These are phyloP conservation scores for Diglossa cyanea DNA, from an alignment of 2,797 vertebrate genomes.

Conservation along the genomic window DNA sequence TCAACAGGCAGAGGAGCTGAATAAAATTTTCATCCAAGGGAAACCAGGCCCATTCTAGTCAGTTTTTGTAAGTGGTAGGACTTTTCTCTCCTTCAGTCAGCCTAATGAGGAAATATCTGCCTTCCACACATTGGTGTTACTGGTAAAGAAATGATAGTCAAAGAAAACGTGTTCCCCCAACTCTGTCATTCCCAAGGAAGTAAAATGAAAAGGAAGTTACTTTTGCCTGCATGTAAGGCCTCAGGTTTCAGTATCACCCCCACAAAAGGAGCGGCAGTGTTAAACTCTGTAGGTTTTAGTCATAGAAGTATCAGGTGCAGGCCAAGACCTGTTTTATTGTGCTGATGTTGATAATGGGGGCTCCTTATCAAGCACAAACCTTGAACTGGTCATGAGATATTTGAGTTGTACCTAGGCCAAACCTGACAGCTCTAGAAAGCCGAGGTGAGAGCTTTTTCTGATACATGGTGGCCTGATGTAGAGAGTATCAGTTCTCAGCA, in stretches of 20 bases:
- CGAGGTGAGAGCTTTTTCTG: neutral
- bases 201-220: neutral
- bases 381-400: neutral
- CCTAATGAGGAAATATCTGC: neutral
- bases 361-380: neutral
- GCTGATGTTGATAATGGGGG: neutral
- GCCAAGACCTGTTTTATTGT: neutral
- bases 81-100: neutral
- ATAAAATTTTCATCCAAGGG: constrained; percentile 36
- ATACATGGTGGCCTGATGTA: neutral
- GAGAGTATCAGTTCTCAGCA: neutral
- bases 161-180: neutral
- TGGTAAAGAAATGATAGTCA: neutral
- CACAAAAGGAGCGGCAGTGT: neutral
- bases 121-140: neutral
- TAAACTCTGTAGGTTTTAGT: neutral
- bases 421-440: neutral
- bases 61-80: neutral
- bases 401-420: neutral
- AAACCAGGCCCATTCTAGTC: constrained; percentile 19
- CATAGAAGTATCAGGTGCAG: neutral
- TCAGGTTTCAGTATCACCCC: neutral
- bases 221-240: neutral
- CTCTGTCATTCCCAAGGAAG: neutral
- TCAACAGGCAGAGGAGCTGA: constrained; percentile 53